Conservation (phyloP, 92 coral and sea anemone genomes). For the Chrysogorgia sp. region DNA sequence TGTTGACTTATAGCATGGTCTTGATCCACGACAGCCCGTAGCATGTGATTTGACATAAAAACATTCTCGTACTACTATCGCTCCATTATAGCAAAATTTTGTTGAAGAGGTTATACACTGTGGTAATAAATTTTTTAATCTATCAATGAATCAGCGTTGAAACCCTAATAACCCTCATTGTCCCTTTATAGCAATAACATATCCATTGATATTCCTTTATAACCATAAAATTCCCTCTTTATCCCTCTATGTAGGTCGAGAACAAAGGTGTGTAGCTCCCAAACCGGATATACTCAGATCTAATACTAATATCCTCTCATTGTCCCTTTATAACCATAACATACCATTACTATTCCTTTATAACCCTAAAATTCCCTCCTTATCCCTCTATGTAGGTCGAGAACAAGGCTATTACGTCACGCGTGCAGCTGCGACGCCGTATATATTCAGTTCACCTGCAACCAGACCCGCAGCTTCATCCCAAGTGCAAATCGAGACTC, state of each 20-base stretch:
- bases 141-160: not conserved
- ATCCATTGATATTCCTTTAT: no score
- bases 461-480: slow-evolving; percentile 76
- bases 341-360: no score
- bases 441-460: slow-evolving; percentile 72
- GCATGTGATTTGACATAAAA: no score
- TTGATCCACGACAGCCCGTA: no score
- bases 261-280: slow-evolving; percentile 80
- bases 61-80: no score
- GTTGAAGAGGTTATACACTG: no score
- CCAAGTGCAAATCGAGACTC: slow-evolving; percentile 80
- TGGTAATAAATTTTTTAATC: no score
- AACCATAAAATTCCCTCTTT: not conserved
- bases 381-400: slow-evolving; percentile 57
- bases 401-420: slow-evolving; percentile 81
- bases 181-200: not conserved
- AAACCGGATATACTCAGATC: slow-evolving; percentile 66
- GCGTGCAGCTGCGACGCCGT: slow-evolving; percentile 76
- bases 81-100: no score
- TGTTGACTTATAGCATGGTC: no score
- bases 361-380: not conserved
- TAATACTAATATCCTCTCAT: not conserved
- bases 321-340: not conserved
- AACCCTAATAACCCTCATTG: not conserved
- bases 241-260: slow-evolving; percentile 57